Conservation (phyloP, 2,888 invertebrate genomes). For the Drosophila sordidula region DNA sequence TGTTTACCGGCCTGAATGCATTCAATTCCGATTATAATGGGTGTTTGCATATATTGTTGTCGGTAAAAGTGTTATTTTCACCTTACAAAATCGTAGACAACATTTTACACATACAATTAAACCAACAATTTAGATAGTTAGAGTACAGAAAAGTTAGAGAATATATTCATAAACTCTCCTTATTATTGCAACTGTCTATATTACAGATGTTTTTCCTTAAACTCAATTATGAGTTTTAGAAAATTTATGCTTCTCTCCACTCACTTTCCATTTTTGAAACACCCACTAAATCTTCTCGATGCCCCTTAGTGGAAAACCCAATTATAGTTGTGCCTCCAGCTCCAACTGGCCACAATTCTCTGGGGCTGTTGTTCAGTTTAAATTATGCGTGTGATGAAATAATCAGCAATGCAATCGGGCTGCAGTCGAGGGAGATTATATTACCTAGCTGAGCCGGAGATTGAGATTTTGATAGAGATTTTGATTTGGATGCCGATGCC, state of each 20-base stretch:
- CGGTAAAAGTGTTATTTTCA: too few species aligned
- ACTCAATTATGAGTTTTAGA: not conserved
- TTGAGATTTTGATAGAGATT: constrained; percentile 50
- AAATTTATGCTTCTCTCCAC: not conserved
- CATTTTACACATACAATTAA: too few species aligned
- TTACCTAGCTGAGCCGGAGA: constrained; percentile 52
- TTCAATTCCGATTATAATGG: too few species aligned
- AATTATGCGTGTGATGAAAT: constrained; percentile 79
- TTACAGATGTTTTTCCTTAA: not conserved
- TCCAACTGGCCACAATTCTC: constrained; percentile 38
- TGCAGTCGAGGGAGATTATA: constrained; percentile 58
- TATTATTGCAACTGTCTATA: too few species aligned
- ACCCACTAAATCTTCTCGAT: constrained; percentile 12
- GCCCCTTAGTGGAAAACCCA: constrained; percentile 49
- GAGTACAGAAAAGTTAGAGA: too few species aligned
- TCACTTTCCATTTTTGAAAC: constrained; percentile 59
- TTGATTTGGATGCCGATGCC: constrained; percentile 33
- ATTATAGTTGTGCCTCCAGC: constrained; percentile 55
- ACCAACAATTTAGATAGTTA: too few species aligned
- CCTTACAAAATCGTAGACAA: too few species aligned
- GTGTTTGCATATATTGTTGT: not conserved
- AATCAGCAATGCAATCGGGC: constrained; percentile 78
- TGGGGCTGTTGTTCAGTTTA: constrained; percentile 62
- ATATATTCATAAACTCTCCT: too few species aligned
- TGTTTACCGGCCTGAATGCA: too few species aligned